Evolutionary conservation across 2,888 invertebrate genomes (phyloP).

Genomic region (Scaptomyza flava): DNA sequence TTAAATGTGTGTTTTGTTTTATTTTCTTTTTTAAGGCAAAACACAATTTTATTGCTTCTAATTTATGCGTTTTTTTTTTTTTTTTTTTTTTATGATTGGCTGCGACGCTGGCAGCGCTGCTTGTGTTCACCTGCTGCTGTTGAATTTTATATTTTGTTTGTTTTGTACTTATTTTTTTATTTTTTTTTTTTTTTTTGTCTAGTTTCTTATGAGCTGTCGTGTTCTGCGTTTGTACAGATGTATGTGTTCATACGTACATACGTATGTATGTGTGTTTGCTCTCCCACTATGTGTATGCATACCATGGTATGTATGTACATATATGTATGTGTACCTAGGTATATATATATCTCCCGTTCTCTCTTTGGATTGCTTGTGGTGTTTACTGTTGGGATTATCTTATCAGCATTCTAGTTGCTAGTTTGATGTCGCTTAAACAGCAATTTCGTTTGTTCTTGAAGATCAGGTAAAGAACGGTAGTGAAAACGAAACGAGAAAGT

Average conservation of each 20-base stretch:
- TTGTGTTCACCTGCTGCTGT: slow-evolving; percentile 44
- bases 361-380: not conserved
- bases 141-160: not conserved
- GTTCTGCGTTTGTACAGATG: not conserved
- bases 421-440: slow-evolving; percentile 32
- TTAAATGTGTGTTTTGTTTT: slow-evolving; percentile 12
- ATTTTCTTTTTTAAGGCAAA: slow-evolving; percentile 8
- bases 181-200: slow-evolving; percentile 18
- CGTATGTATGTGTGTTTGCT: not conserved
- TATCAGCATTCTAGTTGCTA: slow-evolving; percentile 49
- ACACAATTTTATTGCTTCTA: slow-evolving; percentile 52
- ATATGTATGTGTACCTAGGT: not conserved
- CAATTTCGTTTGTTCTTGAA: slow-evolving; percentile 37
- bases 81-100: slow-evolving; percentile 47
- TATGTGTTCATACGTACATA: no score
- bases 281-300: no score
- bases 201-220: slow-evolving; percentile 25
- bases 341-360: slow-evolving; percentile 7
- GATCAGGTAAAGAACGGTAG: not conserved
- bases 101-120: slow-evolving; percentile 28
- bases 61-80: slow-evolving; percentile 68
- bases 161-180: slow-evolving; percentile 7
- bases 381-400: slow-evolving; percentile 51
- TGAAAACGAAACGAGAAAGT: not conserved
- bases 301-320: no score